Evolutionary conservation across 2,797 vertebrate genomes (phyloP), one percentile per base, ranked within the genome.

Genomic region (Parauchenoglanis ngamensis): DNA sequence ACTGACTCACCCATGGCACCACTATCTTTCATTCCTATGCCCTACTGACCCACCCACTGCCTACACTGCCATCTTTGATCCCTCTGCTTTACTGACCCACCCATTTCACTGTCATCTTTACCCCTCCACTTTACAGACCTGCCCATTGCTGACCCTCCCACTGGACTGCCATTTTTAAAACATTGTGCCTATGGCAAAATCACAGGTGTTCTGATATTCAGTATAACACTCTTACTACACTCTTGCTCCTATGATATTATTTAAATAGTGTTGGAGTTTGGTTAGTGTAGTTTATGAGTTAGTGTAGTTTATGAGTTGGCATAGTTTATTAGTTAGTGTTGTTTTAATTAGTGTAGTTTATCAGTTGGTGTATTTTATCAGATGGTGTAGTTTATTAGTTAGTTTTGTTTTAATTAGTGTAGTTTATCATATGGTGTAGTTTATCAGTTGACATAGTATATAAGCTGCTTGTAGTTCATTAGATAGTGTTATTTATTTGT

Each of bases 31-130:
- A n/a, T 25, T 5, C 46, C 72, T 15, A 23, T n/a, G 15, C 46
- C 15, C 25, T 81, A 87, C 84, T 80, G 85, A 85, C 67, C 63
- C 61, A 59, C 8, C 40, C 12, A 28, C 57, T 25, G 10, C 19
- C 67, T 19, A 70, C 46, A 68, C 23, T 23, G 35, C 31, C 23
- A 72, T 44, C 52, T 40, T 13, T 63, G 73, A 57, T 67, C 6
- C 19, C 2, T 3, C 52, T 31, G 13, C 11, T 7, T 10, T 54
- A 35, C 46, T 8, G 28, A 52, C n/a, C 4, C 35, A 13, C 10
- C 10, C 7, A 2, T 2, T 25, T 5, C 23, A 46, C 40, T 19
- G n/a, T 6, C 59, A 65, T 65, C 4, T 59, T 61, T 80, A 40
- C 54, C 11, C 19, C 28, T 23, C 31, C 44, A 56, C 52, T 44